Base-by-base conservation (phyloP, 2,888 invertebrate genomes). In the Drosophila seclusa region DNA sequence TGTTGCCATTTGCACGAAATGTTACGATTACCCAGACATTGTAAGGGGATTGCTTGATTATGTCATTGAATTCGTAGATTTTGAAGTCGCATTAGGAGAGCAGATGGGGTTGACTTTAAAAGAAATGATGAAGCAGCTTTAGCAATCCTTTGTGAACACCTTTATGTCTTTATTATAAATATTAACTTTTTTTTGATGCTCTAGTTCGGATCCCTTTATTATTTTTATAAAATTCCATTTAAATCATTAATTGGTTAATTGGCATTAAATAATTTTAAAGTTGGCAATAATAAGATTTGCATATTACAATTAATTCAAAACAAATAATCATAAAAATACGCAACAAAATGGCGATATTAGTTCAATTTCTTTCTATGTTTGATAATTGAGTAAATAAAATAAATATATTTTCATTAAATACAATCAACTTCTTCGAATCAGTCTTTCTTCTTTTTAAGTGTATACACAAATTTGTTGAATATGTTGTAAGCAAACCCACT, bases 1-100 rank as follows among this genome's bases (percentile, higher is more conserved):
- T 66, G 57, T 38, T 52, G 45, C 61, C 58, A 78, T 64, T 67
- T 71, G 77, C 77, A 72, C 77, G 77, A 80, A 36, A 34, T 70
- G 54, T 76, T 79, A 80, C 80, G 76, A 57, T 64, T 49, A 48
- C 45, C 42, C 36, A 36, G 50, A 16, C 52, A 29, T 62, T 21
- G 21, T 21, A 29, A 77, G 29, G 40, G 42, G 66, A 24, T 67
- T 59, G 31, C 45, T 21, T 49, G 58, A 64, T 80, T 80, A 78
- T 72, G 68, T 77, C 72, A 69, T 75, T 31, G 32, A 54, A 49
- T 57, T 73, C 38, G 59, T 31, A 42, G 69, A 24, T 16, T 48
- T 4, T 24, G 16, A 7, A 4, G 34, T 27, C 24, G 13, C 31
- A 13, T 10, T 40, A 13, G 29, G 13, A 31, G 5, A 66, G 65